These are phyloP conservation scores for Crenuchus spilurus DNA, from an alignment of 2,797 vertebrate species.

Conservation along the genomic window DNA sequence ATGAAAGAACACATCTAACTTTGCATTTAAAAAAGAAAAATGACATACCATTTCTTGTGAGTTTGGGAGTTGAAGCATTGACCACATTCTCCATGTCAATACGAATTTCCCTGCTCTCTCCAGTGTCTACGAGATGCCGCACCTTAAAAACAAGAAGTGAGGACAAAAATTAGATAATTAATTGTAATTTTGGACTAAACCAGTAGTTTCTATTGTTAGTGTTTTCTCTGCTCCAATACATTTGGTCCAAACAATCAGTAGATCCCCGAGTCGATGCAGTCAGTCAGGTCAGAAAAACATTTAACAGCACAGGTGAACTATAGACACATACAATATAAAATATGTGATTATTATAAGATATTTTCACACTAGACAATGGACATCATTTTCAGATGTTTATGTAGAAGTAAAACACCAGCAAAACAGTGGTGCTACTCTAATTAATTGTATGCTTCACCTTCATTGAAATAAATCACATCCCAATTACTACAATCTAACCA, in stretches of 20 bases:
- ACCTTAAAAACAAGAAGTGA: slow-evolving; percentile 73
- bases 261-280: too few relatives aligned
- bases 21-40: not conserved
- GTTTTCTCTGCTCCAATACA: not conserved
- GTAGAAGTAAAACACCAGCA: too few relatives aligned
- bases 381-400: too few relatives aligned
- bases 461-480: too few relatives aligned
- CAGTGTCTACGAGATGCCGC: slow-evolving; percentile 89
- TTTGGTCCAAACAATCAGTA: not conserved
- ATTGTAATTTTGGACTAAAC: not conserved
- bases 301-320: too few relatives aligned
- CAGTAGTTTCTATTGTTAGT: not conserved
- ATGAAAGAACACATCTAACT: slow-evolving; percentile 3
- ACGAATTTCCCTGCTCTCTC: slow-evolving; percentile 86
- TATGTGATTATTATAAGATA: too few relatives aligned
- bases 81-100: slow-evolving; percentile 90
- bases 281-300: too few relatives aligned
- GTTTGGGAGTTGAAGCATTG: slow-evolving; percentile 87
- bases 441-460: too few relatives aligned
- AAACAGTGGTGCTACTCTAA: too few relatives aligned
- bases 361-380: too few relatives aligned
- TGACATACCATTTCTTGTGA: slow-evolving; percentile 86
- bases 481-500: too few relatives aligned
- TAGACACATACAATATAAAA: too few relatives aligned
- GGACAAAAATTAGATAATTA: not conserved